Base-by-base conservation (phyloP, 1,140 invertebrate genomes). In the Oppia nitens region DNA sequence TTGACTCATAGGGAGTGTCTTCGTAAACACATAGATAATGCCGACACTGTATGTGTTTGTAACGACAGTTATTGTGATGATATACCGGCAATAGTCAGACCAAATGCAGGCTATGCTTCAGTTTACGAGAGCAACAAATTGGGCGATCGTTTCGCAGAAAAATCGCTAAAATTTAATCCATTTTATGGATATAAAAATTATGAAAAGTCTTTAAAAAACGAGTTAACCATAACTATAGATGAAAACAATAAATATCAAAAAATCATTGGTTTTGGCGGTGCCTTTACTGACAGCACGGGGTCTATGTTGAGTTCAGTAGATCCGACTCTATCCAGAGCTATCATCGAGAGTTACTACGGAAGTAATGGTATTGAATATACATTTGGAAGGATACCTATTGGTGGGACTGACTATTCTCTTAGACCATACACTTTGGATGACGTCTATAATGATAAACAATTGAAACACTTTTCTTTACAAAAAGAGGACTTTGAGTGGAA, bases 21-120 rank as follows among this genome's bases (percentile, higher is more conserved):
- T 6, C 64, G 65, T 47, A 68, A 69, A 49, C 61, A 70, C 27
- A 78, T 72, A 60, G 71, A 70, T 6, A 52, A 68, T 11, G 69
- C 68, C 26, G 77, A 75, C 6, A 69, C 80, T 48, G 85, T 93
- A 0, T 94, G 90, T 68, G 84, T 89, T 11, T 94, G 89, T 67
- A 85, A 89, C 66, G 72, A 80, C 0, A 81, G 79, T 0, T 84
- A 87, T 68, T 94, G 90, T 68, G 89, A 93, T 68, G 79, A 78
- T n/a, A 70, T 83, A 27, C 61, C 63, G 26, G 53, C 64, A 24
- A 64, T 74, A 32, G 59, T 67, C 6, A 63, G 69, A 0, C 63
- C 73, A 3, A 53, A 66, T 0, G 21, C 63, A 2, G 77, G 77
- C 17, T 27, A 52, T 40, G 55, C 60, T 1, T 2, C 67, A 68